Evolutionary conservation across 2,113 vertebrate species (phyloP).

Genomic region (Hypocryptadius cinnamomeus): DNA sequence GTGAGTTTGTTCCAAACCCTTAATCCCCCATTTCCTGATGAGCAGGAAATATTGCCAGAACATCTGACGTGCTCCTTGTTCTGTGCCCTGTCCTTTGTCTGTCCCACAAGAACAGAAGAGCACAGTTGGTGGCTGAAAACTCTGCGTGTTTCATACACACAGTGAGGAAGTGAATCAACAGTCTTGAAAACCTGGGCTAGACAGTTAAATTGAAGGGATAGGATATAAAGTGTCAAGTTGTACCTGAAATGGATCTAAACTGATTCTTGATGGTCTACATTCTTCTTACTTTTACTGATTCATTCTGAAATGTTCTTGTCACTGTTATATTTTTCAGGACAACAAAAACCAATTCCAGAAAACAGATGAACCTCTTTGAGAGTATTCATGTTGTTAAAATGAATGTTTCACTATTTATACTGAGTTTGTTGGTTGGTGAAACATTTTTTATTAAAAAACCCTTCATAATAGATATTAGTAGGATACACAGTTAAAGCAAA

Average conservation of each 20-base stretch:
- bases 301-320: background rate
- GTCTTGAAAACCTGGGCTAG: background rate
- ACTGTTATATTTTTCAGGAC: background rate
- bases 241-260: background rate
- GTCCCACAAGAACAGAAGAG: background rate
- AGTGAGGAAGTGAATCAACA: background rate
- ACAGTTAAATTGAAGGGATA: background rate
- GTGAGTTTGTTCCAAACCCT: slow-evolving; percentile 5
- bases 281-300: background rate
- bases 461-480: background rate
- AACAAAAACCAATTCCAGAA: background rate
- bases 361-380: background rate
- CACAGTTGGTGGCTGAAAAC: background rate
- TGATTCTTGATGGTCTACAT: background rate
- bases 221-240: background rate
- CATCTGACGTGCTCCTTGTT: slow-evolving; percentile 9
- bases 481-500: background rate
- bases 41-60: slow-evolving; percentile 15
- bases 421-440: background rate
- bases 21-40: slow-evolving; percentile 25
- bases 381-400: background rate
- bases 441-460: background rate
- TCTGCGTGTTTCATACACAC: background rate
- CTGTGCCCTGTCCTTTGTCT: background rate
- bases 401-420: background rate